These are phyloP conservation scores for Drosophila greeni DNA, from an alignment of 2,888 invertebrate genomes.

Conservation along the genomic window DNA sequence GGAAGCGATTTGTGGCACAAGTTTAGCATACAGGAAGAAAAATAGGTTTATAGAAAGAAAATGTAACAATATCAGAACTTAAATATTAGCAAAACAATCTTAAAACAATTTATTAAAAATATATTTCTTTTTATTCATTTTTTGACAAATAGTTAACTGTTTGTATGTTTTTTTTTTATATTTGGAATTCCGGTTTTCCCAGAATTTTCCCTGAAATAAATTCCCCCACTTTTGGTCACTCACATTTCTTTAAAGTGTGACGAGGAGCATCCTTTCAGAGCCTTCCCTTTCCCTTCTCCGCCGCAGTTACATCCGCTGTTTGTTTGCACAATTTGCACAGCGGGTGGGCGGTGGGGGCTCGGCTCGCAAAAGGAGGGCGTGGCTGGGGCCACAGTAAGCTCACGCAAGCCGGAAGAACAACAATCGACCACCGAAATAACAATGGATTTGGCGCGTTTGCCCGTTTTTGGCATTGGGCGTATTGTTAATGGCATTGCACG, in stretches of 20 bases:
- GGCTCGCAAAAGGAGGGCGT: slow-evolving; percentile 13
- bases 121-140: no score
- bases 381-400: slow-evolving; percentile 57
- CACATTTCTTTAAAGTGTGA: slow-evolving; percentile 9
- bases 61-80: no score
- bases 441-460: slow-evolving; percentile 72
- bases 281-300: slow-evolving; percentile 6
- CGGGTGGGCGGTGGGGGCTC: slow-evolving; percentile 18
- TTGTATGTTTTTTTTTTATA: no score
- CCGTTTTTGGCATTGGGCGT: slow-evolving; percentile 74
- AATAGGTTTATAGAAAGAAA: not conserved
- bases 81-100: no score
- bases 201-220: not conserved
- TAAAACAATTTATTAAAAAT: no score
- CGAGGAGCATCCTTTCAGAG: slow-evolving; percentile 44
- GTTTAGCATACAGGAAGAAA: slow-evolving; percentile 49
- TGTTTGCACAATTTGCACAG: slow-evolving; percentile 69
- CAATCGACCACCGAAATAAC: slow-evolving; percentile 74
- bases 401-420: slow-evolving; percentile 73
- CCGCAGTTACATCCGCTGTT: slow-evolving; percentile 46
- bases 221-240: not conserved
- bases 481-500: slow-evolving; percentile 70
- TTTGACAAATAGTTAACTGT: no score
- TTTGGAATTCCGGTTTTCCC: no score
- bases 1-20: slow-evolving; percentile 75